Percentiles rank a stretch among this genome's conserved stretches.
Evolutionary conservation across 2,888 invertebrate species (phyloP).

Genomic region (Cantharis rufa): DNA sequence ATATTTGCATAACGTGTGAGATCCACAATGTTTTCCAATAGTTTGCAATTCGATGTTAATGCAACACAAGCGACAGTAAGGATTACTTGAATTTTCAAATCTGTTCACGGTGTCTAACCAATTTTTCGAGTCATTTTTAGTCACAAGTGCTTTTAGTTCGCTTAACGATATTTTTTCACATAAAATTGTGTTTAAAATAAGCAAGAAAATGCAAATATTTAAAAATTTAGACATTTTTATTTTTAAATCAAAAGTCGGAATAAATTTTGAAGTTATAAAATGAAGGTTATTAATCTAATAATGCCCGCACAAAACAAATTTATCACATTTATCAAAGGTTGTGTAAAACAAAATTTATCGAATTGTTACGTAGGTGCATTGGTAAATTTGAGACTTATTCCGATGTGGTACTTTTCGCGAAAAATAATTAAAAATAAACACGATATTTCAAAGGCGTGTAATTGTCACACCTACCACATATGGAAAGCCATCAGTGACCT

Average conservation of each 20-base stretch:
- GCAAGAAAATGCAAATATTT: not conserved
- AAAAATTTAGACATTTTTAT: not conserved
- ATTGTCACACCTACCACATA: no score
- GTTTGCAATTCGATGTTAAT: constrained; percentile 37
- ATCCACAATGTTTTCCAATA: constrained; percentile 45
- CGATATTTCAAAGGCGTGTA: no score
- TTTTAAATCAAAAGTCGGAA: not conserved
- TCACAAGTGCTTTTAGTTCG: constrained; percentile 20
- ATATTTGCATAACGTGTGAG: constrained; percentile 46
- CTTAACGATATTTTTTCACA: constrained; percentile 1
- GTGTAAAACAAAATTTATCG: no score
- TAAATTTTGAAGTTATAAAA: not conserved
- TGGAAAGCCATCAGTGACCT: no score
- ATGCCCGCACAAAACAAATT: not conserved
- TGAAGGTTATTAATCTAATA: not conserved
- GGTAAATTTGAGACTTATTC: no score
- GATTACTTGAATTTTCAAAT: constrained; percentile 30
- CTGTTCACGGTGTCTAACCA: constrained; percentile 28
- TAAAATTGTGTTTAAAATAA: not conserved
- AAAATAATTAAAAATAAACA: no score
- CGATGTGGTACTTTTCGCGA: no score
- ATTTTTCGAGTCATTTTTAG: constrained; percentile 19
- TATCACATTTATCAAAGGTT: not conserved
- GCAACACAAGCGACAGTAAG: constrained; percentile 47
- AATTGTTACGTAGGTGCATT: no score